Conservation (phyloP, 2,113 vertebrate genomes). For the Coregonus clupeaformis region DNA sequence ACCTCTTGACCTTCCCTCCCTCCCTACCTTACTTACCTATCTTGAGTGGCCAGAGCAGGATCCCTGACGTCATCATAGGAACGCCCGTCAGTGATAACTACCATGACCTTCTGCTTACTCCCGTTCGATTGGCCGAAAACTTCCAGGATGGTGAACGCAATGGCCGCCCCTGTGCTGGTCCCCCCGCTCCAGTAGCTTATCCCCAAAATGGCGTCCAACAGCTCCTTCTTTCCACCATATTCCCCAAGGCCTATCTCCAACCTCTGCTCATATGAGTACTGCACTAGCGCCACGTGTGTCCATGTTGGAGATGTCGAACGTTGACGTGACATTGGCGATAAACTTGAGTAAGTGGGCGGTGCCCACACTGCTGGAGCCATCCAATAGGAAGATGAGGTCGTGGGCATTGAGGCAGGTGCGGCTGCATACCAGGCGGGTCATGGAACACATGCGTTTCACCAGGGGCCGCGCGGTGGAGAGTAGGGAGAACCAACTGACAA, state of each 20-base stretch:
- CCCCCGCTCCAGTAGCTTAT: slow-evolving; percentile 97
- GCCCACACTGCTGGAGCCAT: slow-evolving; percentile 95
- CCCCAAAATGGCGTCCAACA: slow-evolving; percentile 87
- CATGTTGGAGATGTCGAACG: slow-evolving; percentile 94
- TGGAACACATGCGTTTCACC: slow-evolving; percentile 89
- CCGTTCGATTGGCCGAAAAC: slow-evolving; percentile 96
- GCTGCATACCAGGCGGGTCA: slow-evolving; percentile 84
- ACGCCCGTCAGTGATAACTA: slow-evolving; percentile 92
- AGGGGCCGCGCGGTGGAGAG: slow-evolving; percentile 84
- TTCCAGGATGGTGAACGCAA: slow-evolving; percentile 85
- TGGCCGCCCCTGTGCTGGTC: slow-evolving; percentile 94
- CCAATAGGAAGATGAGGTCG: slow-evolving; percentile 91
- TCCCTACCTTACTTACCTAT: slow-evolving; percentile 75
- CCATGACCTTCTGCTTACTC: slow-evolving; percentile 96
- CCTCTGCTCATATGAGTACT: slow-evolving; percentile 97
- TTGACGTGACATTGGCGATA: slow-evolving; percentile 89
- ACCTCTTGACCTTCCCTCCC: not conserved
- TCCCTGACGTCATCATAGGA: slow-evolving; percentile 90
- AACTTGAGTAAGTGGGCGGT: slow-evolving; percentile 94
- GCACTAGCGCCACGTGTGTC: slow-evolving; percentile 92
- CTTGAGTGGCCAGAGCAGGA: slow-evolving; percentile 84
- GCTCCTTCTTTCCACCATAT: slow-evolving; percentile 82
- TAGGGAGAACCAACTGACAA: slow-evolving; percentile 92
- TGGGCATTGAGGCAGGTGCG: slow-evolving; percentile 96
- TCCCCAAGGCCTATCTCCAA: slow-evolving; percentile 91